phyloP scores from a whole-genome alignment of 2,113 vertebrate genomes.

The Phaethon lepturus region DNA sequence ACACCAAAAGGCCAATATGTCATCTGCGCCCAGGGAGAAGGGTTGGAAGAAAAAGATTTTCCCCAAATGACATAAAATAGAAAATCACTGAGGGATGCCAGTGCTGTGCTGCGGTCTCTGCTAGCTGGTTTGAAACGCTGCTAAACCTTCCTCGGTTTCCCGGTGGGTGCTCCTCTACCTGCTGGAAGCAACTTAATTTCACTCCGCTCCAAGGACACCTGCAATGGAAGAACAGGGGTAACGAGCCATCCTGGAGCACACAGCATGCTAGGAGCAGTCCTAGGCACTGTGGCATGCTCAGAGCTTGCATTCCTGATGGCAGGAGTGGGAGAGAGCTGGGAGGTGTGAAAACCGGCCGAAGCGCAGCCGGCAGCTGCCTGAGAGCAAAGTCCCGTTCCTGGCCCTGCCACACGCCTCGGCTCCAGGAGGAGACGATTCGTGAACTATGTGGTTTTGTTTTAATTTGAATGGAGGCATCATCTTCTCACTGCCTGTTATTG shows the following conservation, averaged over 20 bases:
- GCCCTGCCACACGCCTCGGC: not conserved
- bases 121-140: not conserved
- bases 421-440: not conserved
- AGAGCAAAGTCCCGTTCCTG: not conserved
- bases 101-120: not conserved
- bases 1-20: not conserved
- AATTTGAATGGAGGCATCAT: not conserved
- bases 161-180: not conserved
- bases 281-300: not conserved
- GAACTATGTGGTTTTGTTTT: not conserved
- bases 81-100: not conserved
- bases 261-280: rapidly evolving
- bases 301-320: not conserved
- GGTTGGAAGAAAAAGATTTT: not conserved
- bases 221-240: not conserved
- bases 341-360: not conserved
- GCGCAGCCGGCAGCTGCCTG: not conserved
- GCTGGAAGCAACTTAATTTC: not conserved
- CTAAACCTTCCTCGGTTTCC: not conserved
- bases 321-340: not conserved
- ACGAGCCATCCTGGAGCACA: not conserved
- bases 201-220: not conserved
- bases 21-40: rapidly evolving
- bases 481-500: not conserved
- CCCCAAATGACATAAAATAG: not conserved